Conservation (phyloP, 2,888 invertebrate genomes). For the Meandrusa payeni region DNA sequence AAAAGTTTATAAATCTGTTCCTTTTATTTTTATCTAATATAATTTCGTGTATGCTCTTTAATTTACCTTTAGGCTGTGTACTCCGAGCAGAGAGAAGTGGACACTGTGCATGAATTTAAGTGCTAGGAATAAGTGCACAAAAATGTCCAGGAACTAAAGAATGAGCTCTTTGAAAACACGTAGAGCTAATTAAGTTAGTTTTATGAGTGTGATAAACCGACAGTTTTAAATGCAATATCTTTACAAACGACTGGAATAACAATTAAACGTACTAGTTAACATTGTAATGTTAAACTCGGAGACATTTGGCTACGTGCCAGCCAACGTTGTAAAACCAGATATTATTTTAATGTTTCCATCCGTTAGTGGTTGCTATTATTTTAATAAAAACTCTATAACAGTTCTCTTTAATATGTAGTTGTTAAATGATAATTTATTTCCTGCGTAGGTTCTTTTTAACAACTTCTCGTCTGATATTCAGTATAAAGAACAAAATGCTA, state of each 20-base stretch:
- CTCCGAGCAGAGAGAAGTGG: no score
- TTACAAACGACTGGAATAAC: constrained; percentile 23
- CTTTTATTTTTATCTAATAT: no score
- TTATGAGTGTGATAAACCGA: constrained; percentile 16
- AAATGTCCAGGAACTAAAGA: no score
- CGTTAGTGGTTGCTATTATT: constrained; percentile 10
- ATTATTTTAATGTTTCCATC: constrained; percentile 23
- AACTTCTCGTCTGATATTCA: no score
- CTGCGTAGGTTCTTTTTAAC: no score
- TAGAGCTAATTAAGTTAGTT: constrained; percentile 17
- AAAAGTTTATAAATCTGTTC: no score
- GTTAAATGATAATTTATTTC: constrained; percentile 1
- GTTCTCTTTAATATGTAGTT: neutral
- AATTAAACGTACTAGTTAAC: constrained; percentile 24
- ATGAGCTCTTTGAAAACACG: constrained; percentile 6
- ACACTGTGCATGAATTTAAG: no score
- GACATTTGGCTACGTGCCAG: constrained; percentile 21
- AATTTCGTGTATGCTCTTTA: no score
- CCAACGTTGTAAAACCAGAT: constrained; percentile 14
- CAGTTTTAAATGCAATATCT: constrained; percentile 21
- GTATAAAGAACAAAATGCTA: no score
- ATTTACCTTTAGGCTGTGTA: no score
- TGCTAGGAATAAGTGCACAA: no score
- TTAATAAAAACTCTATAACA: constrained; percentile 7
- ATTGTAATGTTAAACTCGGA: constrained; percentile 17